phyloP scores from a whole-genome alignment of 2,888 invertebrate species.

The Chrysopilus asiliformis region DNA sequence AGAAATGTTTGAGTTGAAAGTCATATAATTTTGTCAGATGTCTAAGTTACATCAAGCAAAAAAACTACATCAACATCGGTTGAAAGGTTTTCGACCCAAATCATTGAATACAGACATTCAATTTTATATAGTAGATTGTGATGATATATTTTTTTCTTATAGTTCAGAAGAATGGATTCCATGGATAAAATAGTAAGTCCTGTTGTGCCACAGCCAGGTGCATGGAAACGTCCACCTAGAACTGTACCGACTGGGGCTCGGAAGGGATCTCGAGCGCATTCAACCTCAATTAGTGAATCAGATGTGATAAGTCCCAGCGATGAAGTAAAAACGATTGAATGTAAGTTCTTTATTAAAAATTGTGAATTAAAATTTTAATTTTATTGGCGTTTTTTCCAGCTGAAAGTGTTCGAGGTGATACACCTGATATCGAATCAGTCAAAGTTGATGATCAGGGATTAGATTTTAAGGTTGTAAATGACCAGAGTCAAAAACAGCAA shows the following conservation, averaged over 20 bases:
- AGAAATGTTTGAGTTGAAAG: too few relatives aligned
- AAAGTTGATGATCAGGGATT: neutral
- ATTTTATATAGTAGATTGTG: too few relatives aligned
- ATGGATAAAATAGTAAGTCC: conserved; percentile 87
- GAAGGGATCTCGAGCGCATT: conserved; percentile 28
- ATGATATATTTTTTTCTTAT: conserved; percentile 22
- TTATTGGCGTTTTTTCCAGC: conserved; percentile 12
- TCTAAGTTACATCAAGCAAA: too few relatives aligned
- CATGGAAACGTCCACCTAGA: conserved; percentile 53
- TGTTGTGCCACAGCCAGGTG: conserved; percentile 78
- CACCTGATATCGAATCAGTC: conserved; percentile 22
- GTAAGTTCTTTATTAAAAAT: conserved; percentile 16
- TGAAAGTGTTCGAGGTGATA: conserved; percentile 28
- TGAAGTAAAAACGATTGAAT: conserved; percentile 27
- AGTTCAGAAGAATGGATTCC: conserved; percentile 53
- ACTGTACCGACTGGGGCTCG: conserved; percentile 31
- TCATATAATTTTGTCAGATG: too few relatives aligned
- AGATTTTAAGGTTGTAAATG: neutral
- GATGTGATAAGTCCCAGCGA: conserved; percentile 34
- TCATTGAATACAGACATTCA: too few relatives aligned
- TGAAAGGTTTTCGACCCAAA: too few relatives aligned
- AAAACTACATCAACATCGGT: too few relatives aligned
- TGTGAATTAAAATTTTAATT: neutral
- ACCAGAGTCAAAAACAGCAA: neutral
- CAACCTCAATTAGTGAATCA: conserved; percentile 40